Base-by-base conservation (phyloP, 2,888 invertebrate genomes). In the Aphidius colemani region DNA sequence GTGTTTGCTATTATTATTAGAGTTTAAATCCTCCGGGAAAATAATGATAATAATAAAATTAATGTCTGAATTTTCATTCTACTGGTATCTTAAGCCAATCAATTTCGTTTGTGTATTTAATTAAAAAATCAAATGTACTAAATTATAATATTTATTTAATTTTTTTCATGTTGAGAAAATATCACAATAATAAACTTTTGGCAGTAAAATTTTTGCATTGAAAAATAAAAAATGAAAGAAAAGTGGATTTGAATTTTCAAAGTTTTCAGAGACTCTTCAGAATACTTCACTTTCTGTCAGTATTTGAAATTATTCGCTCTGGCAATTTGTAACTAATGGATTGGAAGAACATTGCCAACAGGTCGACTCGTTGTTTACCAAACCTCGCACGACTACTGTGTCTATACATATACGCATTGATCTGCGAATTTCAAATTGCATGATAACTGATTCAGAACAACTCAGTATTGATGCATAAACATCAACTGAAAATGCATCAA, bases 331-430 rank as follows among this genome's bases (percentile, higher is more conserved):
- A 64, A 64, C 63, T 64, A 64, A 64, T 64, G 63, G 63, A 64
- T 64, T 53, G 63, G 59, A 64, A 64, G 59, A 53, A 64, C 63
- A 64, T 64, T 64, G 59, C 63, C 59, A 64, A 64, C 63, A 64
- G 63, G 63, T 64, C 63, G 63, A 64, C 55, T 64, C 55, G 53
- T 64, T 64, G 63, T 64, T 64, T 64, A 59, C 53, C 55, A 49
- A 55, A 30, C 30, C 55, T 49, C 46, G 53, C 53, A 59, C 55
- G 57, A 51, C 51, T 18, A 51, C 39, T 53, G 44, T 58, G 57
- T 55, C 59, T 53, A 43, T 59, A 30, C 30, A 30, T 30, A 59
- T 49, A 60, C 56, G 64, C 64, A 61, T 64, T 64, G 64, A 64
- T 64, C 60, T 60, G n/a, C 60, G 13, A 64, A 30, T 30, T 30